These are phyloP conservation scores for Pelobates cultripes DNA, from an alignment of 2,797 vertebrate genomes.

Conservation along the genomic window DNA sequence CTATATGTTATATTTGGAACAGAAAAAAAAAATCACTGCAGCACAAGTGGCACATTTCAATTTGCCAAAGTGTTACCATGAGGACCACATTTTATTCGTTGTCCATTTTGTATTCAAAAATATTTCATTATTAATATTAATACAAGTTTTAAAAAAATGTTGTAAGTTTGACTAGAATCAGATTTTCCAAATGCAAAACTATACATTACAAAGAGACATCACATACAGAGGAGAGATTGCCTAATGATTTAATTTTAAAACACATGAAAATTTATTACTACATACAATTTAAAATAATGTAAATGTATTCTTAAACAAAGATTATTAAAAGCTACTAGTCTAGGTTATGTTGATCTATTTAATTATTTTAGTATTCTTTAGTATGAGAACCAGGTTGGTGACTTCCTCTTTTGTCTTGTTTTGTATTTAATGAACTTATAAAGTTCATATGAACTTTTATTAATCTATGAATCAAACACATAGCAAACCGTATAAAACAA, in stretches of 20 bases:
- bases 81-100: too few relatives aligned
- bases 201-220: not conserved
- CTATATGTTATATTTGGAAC: too few relatives aligned
- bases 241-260: not conserved
- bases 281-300: not conserved
- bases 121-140: too few relatives aligned
- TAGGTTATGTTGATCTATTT: not conserved
- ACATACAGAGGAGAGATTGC: not conserved
- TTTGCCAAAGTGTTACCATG: too few relatives aligned
- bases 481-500: constrained; percentile 56
- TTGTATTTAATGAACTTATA: constrained; percentile 71
- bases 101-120: too few relatives aligned
- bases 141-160: too few relatives aligned
- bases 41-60: too few relatives aligned
- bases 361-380: not conserved
- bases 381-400: not conserved
- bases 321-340: too few relatives aligned
- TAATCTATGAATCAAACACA: constrained; percentile 65
- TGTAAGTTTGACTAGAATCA: too few relatives aligned
- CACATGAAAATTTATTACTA: not conserved
- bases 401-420: not conserved
- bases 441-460: constrained; percentile 70
- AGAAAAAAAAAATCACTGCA: too few relatives aligned
- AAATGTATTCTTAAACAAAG: not conserved
- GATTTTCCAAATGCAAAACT: not conserved